Evolutionary conservation across 2,797 vertebrate genomes (phyloP).

Genomic region (Scyliorhinus canicula): DNA sequence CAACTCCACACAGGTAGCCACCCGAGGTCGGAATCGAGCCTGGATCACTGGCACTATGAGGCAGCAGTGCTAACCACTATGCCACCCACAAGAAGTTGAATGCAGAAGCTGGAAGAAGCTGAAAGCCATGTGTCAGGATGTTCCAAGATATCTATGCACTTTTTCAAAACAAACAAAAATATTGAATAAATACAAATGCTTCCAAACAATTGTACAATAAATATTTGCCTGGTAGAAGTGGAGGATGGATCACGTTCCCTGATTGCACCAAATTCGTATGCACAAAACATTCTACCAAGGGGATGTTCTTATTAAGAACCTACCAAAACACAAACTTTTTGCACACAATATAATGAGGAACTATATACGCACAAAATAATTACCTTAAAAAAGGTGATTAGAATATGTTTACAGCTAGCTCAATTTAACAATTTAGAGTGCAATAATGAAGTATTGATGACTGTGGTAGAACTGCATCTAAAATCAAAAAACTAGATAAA

Average conservation of each 20-base stretch:
- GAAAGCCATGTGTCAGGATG: background rate
- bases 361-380: background rate
- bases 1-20: too few species aligned
- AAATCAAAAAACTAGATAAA: background rate
- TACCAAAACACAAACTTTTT: background rate
- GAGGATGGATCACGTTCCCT: background rate
- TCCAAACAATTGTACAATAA: background rate
- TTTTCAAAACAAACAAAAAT: background rate
- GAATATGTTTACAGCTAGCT: background rate
- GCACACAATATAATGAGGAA: background rate
- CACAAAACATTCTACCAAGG: background rate
- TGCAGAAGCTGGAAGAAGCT: background rate
- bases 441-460: background rate
- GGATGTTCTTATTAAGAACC: background rate
- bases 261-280: background rate
- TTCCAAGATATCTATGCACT: background rate
- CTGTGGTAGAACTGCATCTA: background rate
- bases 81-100: too few species aligned
- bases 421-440: background rate
- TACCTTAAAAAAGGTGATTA: background rate
- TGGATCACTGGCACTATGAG: too few species aligned
- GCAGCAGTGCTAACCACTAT: too few species aligned
- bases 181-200: background rate
- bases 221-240: background rate
- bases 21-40: too few species aligned